Evolutionary conservation across 2,113 vertebrate genomes (phyloP).

Genomic region (Centropus unirufus): DNA sequence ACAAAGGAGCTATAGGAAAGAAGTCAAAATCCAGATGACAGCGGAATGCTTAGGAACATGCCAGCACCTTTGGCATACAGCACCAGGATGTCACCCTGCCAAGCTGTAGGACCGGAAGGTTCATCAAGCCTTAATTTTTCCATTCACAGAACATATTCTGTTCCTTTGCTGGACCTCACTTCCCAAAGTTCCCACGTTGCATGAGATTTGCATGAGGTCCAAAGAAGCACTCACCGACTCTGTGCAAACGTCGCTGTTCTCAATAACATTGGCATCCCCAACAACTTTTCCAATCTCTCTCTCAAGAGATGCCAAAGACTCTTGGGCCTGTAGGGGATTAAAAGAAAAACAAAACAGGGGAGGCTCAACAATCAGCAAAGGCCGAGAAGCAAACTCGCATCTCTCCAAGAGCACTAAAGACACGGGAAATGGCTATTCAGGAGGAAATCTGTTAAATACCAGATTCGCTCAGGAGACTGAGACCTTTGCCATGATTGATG

Average conservation of each 20-base stretch:
- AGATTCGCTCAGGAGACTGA: constrained; percentile 22
- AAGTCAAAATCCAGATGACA: accelerated
- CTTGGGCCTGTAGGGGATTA: constrained; percentile 83
- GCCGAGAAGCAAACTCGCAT: not conserved
- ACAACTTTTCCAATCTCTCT: constrained; percentile 88
- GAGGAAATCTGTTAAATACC: constrained; percentile 7
- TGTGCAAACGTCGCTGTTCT: constrained; percentile 87
- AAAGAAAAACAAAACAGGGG: not conserved
- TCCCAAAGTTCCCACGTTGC: not conserved
- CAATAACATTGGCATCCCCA: constrained; percentile 85
- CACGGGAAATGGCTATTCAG: not conserved
- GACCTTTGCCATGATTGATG: not conserved
- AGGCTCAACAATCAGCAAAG: not conserved
- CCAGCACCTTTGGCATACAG: not conserved
- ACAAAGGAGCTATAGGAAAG: not conserved
- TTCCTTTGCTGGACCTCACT: not conserved
- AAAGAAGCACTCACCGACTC: constrained; percentile 79
- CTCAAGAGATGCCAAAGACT: constrained; percentile 92
- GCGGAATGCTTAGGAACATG: not conserved
- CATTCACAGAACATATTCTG: not conserved
- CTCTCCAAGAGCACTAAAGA: not conserved
- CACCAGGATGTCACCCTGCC: not conserved
- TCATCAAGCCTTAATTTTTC: not conserved
- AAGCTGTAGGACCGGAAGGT: not conserved
- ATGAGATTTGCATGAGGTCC: too few relatives aligned